Base-by-base conservation (phyloP, 2,888 invertebrate genomes). In the Apodemia hepburni region DNA sequence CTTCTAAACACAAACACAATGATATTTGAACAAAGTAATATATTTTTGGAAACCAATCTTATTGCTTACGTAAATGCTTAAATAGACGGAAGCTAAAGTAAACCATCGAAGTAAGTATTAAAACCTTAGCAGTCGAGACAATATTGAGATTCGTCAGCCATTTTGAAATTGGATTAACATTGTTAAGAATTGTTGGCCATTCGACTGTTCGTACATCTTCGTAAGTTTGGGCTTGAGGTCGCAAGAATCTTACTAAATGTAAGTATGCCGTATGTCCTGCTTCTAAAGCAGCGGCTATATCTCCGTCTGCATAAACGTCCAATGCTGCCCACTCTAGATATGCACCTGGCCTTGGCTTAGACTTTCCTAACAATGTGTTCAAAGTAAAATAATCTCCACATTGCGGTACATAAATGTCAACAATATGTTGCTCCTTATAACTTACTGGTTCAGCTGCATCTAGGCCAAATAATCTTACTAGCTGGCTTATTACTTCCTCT, bases 261-360 rank as follows among this genome's bases (percentile, higher is more conserved):
- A 90, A 67, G 60, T 87, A 92, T 1, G 89, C 82, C 4, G 72
- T 73, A 60, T 92, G 85, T 0, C 91, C 92, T 15, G 91, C 91
- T 70, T 90, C 85, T 38, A 92, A 68, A 0, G 90, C 84, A 0
- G 83, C 79, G 0, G 83, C 84, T 2, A 90, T 73, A 61, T 92
- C 92, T 0, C 92, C 91, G 0, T 91, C 90, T 17, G 79, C 85
- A 61, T 85, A 92, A 1, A 91, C 66, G 63, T 92, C 92, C 38
- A 92, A 65, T 5, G 90, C 80, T n/a, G 84, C 82, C 91, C 91
- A 92, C 67, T 87, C 88, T 35, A 92, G 68, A 54, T 29, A 57
- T 15, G 57, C 27, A 27, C 82, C 91, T 91, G 90, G 66, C 87
- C 87, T 35, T 89, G 69, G 51, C 35, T 71, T 75, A 3, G 71